Percentiles rank a stretch among this genome's conserved stretches.
phyloP scores from a whole-genome alignment of 2,113 vertebrate species.

The Dinomys branickii region DNA sequence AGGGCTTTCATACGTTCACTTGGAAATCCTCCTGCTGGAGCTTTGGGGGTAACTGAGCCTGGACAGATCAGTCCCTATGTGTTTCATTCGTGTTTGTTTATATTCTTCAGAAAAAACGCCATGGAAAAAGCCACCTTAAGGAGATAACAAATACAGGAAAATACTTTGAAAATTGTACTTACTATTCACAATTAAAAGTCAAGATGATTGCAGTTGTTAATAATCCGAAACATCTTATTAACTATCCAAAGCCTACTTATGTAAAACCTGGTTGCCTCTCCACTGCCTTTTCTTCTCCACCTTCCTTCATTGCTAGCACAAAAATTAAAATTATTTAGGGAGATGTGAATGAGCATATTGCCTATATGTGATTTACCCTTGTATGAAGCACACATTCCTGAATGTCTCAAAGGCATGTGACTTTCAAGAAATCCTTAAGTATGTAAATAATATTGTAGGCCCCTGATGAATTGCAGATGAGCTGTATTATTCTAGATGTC shows the following conservation, averaged over 20 bases:
- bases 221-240: conserved; percentile 39
- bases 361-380: conserved; percentile 66
- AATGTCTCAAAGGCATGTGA: conserved; percentile 71
- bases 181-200: conserved; percentile 51
- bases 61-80: conserved; percentile 16
- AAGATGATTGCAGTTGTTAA: conserved; percentile 29
- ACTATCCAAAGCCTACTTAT: conserved; percentile 15
- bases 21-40: conserved; percentile 1
- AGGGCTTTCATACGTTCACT: neutral
- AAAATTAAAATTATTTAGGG: conserved; percentile 33
- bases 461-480: conserved; percentile 45
- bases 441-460: conserved; percentile 65
- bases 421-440: conserved; percentile 76
- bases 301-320: neutral
- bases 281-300: neutral
- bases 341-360: conserved; percentile 47
- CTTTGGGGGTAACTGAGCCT: neutral
- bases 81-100: conserved; percentile 43
- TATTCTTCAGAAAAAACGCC: conserved; percentile 19
- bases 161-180: conserved; percentile 28
- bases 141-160: conserved; percentile 6
- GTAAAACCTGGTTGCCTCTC: neutral
- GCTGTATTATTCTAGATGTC: conserved; percentile 71
- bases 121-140: neutral
- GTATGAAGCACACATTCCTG: conserved; percentile 33